Evolutionary conservation across 2,888 invertebrate genomes (phyloP), one percentile per base, ranked within the genome.

Genomic region (Augochlorella aurata): DNA sequence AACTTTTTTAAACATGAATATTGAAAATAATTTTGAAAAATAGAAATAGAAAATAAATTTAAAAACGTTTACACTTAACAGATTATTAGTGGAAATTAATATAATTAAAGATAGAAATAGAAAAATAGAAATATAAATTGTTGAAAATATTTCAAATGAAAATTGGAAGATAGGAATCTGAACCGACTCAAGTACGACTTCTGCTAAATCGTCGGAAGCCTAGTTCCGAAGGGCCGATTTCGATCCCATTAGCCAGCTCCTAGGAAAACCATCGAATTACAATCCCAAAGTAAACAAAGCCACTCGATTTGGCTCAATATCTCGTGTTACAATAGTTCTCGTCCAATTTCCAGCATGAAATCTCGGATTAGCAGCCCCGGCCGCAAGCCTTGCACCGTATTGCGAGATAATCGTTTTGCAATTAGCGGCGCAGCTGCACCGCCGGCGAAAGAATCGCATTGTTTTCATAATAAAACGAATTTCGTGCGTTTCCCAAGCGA

Each of bases 401-500:
- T 87, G 87, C 87, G 85, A 85, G 87, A 87, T 86, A 87, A 87
- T 83, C 86, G 83, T 86, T 83, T 90, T 71, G 87, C 86, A 87
- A 87, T 87, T 87, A 87, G 84, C 77, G 76, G 77, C 73, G 77
- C 86, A 84, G 87, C 87, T 81, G 85, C 79, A 77, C 75, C 67
- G 69, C 29, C 78, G 52, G 81, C 71, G 81, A 87, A 85, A 85
- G 87, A 86, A 83, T 86, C 83, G 82, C 87, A 81, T 81, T 86
- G 86, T 86, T 88, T 87, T 80, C 87, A 80, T 83, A 82, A 87
- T 87, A 87, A 87, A 88, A 85, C 86, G 87, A 87, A 87, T 85
- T 87, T 87, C 77, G 84, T 79, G 77, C 70, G 76, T 87, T 87
- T 70, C 84, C 82, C 81, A 87, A 87, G 75, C 52, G 63, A 50